Base-by-base conservation (phyloP, 2,888 invertebrate species). In the Acrobasis suavella region DNA sequence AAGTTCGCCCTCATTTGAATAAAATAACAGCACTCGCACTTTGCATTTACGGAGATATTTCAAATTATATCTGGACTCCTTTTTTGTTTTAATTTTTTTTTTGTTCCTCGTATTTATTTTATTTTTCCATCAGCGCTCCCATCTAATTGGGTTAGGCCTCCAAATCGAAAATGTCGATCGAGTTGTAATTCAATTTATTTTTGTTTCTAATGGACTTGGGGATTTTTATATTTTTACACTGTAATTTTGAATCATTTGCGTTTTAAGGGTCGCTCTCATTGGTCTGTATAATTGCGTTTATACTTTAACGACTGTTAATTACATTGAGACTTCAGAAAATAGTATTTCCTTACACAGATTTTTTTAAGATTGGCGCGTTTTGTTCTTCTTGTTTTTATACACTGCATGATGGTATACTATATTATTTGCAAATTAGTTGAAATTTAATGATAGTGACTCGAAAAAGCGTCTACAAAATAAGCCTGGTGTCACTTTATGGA, bases 31-130 rank as follows among this genome's bases (percentile, higher is more conserved):
- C 90, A 91, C 92, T 92, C 91, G 82, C 89, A 89, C 91, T 92
- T 91, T 91, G 90, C 92, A 91, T 92, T 92, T 91, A 90, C 92
- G 89, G 89, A 90, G 91, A 92, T 92, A 92, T 92, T 92, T 91
- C 91, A 91, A 91, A 92, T 92, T 92, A 92, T 91, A 92, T 91
- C 92, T 91, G 89, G 88, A 89, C 89, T 88, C 86, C 22, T 86
- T 88, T 88, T 91, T 89, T 83, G 83, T 90, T 91, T 85, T 85
- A 86, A 85, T 91, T 91, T 91, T 78, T n/a, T 86, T 89, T 87
- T 86, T 86, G 85, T 87, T 84, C 86, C 81, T 80, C 85, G 87
- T 91, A 91, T 91, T 92, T 92, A 91, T 91, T 92, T 90, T 92
- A 91, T 91, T 91, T 91, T 91, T 89, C 91, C 91, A 92, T 91